Evolutionary conservation across 2,888 invertebrate genomes (phyloP), one percentile per base, ranked within the genome.

Genomic region (Cryptocephalus moraei): DNA sequence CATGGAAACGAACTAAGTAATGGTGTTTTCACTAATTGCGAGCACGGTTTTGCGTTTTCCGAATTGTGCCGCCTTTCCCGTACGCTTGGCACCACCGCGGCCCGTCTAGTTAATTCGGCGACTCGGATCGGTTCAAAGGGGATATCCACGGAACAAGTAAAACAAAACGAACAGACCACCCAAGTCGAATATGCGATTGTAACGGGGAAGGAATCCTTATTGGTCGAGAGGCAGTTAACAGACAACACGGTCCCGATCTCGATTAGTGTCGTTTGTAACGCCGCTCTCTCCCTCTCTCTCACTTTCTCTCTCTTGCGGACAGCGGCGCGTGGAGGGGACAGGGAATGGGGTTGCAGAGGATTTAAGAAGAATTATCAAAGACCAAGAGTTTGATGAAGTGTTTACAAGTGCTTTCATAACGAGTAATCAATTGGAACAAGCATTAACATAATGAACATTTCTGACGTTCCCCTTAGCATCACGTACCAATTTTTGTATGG

Each of bases 161-260:
- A 69, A 68, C 68, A 69, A 69, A 69, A 67, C 66, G 63, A 13
- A 10, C 60, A 58, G 69, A 67, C 69, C 69, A 69, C 69, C 69
- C 69, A 70, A 69, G 69, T 69, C 61, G 69, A 65, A 62, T 56
- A 61, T 64, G 65, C 62, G 66, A 66, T 64, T 65, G 63, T 62
- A 57, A 54, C 58, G 45, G 48, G 54, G 53, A 57, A 56, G 22
- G 51, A 50, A 55, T 56, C 57, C 62, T 61, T 59, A 65, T 66
- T 66, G 66, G 66, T 56, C 53, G 60, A 56, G 49, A 55, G 56
- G 57, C 56, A 61, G 60, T 62, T 61, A 62, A 58, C 62, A 56
- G 59, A 52, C 58, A 46, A 49, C 53, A 22, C 22, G 22, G 50
- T 54, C 54, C 49, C 54, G 57, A 56, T 59, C 56, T 58, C 58